Evolutionary conservation across 2,113 vertebrate genomes (phyloP).

Genomic region (Manacus vitellinus): DNA sequence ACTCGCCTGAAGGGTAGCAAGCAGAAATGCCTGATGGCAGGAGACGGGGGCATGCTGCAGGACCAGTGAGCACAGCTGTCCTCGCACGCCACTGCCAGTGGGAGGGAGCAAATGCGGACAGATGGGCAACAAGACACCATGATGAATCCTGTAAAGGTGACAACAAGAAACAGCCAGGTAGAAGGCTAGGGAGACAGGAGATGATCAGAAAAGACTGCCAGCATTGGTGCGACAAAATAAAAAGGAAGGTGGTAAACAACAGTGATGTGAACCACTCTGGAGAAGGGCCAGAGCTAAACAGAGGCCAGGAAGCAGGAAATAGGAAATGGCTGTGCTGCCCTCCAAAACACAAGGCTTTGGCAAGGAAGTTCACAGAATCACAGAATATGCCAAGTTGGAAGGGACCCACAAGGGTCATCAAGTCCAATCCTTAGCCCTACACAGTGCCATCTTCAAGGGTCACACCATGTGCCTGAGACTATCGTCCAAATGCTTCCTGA

Average conservation of each 20-base stretch:
- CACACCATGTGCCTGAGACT: neutral
- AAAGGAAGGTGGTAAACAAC: neutral
- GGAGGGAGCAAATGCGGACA: rapidly evolving
- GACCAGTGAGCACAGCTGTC: rapidly evolving
- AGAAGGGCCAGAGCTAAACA: neutral
- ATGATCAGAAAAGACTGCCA: neutral
- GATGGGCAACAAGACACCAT: neutral
- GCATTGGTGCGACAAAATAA: neutral
- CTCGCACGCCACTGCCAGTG: neutral
- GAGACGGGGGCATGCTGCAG: neutral
- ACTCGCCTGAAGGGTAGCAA: rapidly evolving
- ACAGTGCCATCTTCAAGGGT: neutral
- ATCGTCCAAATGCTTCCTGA: neutral
- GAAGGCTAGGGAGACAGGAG: neutral
- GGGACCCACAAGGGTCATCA: neutral
- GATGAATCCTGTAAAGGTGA: neutral
- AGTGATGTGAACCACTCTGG: neutral
- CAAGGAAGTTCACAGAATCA: neutral
- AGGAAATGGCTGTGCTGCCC: neutral
- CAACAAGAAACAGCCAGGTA: neutral
- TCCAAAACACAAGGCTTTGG: neutral
- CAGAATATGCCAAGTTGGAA: neutral
- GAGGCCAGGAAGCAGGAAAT: neutral
- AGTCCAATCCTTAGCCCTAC: neutral
- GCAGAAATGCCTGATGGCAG: neutral